These are phyloP conservation scores for Athrips mouffetella DNA, from an alignment of 2,888 invertebrate genomes.

Conservation along the genomic window DNA sequence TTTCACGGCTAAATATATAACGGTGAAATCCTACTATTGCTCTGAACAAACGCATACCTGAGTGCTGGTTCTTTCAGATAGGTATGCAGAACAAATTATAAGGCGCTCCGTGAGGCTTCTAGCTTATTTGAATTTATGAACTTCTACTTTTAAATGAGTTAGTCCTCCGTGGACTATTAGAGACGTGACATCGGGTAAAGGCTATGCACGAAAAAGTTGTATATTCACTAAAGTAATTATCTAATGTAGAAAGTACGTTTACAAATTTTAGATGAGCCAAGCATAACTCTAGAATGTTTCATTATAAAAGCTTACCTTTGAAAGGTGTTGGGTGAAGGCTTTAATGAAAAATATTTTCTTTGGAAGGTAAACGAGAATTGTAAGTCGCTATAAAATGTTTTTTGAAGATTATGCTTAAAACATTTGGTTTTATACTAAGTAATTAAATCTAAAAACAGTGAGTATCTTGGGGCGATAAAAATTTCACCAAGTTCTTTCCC, in stretches of 20 bases:
- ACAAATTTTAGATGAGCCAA: conserved; percentile 5
- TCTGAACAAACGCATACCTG: conserved; percentile 42
- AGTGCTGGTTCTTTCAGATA: conserved; percentile 44
- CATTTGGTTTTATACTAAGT: too few relatives aligned
- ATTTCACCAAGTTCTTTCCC: conserved; percentile 26
- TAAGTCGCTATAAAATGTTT: too few relatives aligned
- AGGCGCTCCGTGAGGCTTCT: conserved; percentile 39
- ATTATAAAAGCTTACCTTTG: neutral
- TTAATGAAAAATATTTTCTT: neutral
- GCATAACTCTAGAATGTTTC: neutral
- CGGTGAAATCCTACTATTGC: conserved; percentile 48
- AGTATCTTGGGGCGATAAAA: conserved; percentile 30
- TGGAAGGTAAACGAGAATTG: neutral
- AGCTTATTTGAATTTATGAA: conserved; percentile 53
- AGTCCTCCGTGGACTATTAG: conserved; percentile 39
- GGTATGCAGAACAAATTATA: conserved; percentile 55
- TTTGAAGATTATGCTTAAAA: too few relatives aligned
- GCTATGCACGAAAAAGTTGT: conserved; percentile 27
- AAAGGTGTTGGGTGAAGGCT: neutral
- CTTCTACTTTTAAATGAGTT: conserved; percentile 50
- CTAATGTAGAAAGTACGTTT: too few relatives aligned
- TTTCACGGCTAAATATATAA: conserved; percentile 60
- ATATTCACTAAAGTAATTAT: conserved; percentile 13
- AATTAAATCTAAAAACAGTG: conserved; percentile 20
- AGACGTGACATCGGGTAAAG: conserved; percentile 31